Conservation (phyloP, 1,140 invertebrate genomes). For the Drosophila ficusphila region DNA sequence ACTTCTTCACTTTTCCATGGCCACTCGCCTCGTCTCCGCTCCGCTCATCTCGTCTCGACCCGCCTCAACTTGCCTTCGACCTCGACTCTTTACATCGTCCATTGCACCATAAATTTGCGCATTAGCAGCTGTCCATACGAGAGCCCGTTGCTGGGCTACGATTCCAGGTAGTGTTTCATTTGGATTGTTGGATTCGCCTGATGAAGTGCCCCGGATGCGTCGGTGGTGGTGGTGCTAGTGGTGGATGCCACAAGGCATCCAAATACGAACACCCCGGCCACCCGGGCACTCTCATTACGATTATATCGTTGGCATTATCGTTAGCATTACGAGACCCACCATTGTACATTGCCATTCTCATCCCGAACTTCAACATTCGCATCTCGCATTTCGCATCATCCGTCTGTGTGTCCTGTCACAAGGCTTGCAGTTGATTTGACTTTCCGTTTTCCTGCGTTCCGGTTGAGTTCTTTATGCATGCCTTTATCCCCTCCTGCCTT, state of each 20-base stretch:
- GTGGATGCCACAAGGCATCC: too few relatives aligned
- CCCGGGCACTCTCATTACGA: conserved; percentile 77
- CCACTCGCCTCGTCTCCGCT: conserved; percentile 31
- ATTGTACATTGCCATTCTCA: conserved; percentile 27
- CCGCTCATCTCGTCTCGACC: too few relatives aligned
- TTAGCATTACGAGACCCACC: conserved; percentile 25
- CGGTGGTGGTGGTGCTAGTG: too few relatives aligned
- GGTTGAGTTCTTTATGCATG: conserved; percentile 51
- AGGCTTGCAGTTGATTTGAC: conserved; percentile 68
- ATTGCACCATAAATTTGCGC: conserved; percentile 71
- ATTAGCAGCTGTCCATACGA: conserved; percentile 84
- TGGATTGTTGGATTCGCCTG: conserved; percentile 6
- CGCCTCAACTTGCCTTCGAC: too few relatives aligned
- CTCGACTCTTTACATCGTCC: conserved; percentile 30
- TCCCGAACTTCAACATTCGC: conserved; percentile 15
- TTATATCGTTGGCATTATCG: conserved; percentile 70
- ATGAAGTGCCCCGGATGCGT: conserved; percentile 26
- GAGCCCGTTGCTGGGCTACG: conserved; percentile 85
- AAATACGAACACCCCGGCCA: too few relatives aligned
- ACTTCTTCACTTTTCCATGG: conserved; percentile 50
- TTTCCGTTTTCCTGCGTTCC: conserved; percentile 38
- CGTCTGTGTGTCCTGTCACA: conserved; percentile 23
- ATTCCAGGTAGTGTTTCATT: conserved; percentile 84
- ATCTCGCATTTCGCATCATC: too few relatives aligned
- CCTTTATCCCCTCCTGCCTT: conserved; percentile 23